These are phyloP conservation scores for Sarcophilus harrisii DNA, from an alignment of 2,797 vertebrate species.

Conservation along the genomic window DNA sequence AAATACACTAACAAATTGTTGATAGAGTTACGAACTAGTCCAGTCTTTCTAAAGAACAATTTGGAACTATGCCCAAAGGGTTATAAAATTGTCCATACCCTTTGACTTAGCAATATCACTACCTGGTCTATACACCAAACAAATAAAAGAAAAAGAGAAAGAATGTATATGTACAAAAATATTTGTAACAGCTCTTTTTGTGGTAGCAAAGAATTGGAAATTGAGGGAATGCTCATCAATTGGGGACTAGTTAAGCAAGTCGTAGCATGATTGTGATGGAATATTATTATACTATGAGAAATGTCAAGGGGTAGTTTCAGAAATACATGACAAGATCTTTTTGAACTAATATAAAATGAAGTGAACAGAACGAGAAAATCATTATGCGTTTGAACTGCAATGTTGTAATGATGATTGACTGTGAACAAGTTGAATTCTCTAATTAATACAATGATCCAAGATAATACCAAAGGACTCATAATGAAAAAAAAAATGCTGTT, in stretches of 20 bases:
- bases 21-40: neutral
- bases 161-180: neutral
- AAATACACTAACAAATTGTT: neutral
- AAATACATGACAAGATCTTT: neutral
- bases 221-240: neutral
- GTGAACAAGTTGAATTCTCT: neutral
- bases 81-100: neutral
- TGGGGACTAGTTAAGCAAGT: neutral
- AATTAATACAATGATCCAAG: neutral
- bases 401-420: neutral
- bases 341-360: neutral
- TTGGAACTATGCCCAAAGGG: neutral
- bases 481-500: neutral
- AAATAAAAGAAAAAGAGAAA: neutral
- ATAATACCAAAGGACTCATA: neutral
- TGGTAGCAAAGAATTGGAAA: neutral
- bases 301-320: neutral
- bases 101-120: neutral
- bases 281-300: neutral
- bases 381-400: neutral
- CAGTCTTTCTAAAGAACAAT: neutral
- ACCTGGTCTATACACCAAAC: neutral
- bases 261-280: neutral
- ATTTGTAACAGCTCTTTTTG: neutral
- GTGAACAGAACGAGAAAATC: neutral